Base-by-base conservation (phyloP, 2,888 invertebrate species). In the Xestobium rufovillosum region DNA sequence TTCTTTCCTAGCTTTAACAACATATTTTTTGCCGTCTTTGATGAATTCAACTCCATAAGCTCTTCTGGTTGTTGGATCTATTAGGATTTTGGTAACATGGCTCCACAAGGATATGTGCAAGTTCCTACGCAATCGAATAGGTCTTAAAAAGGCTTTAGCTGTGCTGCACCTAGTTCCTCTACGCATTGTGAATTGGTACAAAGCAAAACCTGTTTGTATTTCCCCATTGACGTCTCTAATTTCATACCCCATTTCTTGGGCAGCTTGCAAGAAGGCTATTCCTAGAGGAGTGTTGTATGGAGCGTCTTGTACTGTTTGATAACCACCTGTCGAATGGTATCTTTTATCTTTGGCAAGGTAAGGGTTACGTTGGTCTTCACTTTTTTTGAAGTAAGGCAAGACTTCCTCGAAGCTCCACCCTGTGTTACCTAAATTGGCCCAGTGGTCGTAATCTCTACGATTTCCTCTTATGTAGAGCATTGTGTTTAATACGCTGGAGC, bases 401-500 rank as follows among this genome's bases (percentile, higher is more conserved):
- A 88, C 73, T 44, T 86, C 83, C 35, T 87, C 78, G 60, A 75
- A 89, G 1, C 83, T 76, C 95, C 95, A 95, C 2, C 92, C 92
- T 1, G 78, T 72, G 60, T 90, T 90, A 0, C 92, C 92, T 16
- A 82, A 69, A 0, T 75, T 71, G 23, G 83, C 85, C 94, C 94
- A 95, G 34, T 82, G 75, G 61, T 92, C 85, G 58, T 76, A 95
- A 62, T 94, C 92, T 1, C 83, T 69, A 37, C 76, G 73, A 61
- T 91, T 91, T 1, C 94, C 94, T 42, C 94, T 70, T 27, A 92
- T 78, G 60, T 95, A 94, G 0, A 91, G 72, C 91, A 92, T 91
- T 1, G 87, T 87, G 57, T 91, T 92, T 0, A 91, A 69, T 1
- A 89, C 87, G 25, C 86, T 86, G 3, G 85, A 86, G 0, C 92